Evolutionary conservation across 2,797 vertebrate genomes (phyloP), one percentile per base, ranked within the genome.

Genomic region (Picus viridis): DNA sequence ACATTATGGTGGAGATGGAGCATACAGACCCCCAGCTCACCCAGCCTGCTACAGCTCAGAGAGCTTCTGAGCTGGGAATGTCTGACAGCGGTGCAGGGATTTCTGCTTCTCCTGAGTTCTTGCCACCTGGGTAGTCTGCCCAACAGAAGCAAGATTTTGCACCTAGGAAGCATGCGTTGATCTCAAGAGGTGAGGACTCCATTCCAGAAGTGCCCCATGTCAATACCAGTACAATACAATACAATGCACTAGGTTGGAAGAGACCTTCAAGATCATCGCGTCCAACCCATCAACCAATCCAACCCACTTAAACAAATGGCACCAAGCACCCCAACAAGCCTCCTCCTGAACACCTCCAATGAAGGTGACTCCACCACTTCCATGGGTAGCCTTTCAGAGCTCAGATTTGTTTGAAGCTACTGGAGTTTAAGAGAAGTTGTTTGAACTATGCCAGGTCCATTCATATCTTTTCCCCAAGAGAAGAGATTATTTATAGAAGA

Each of bases 111-210:
- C 63, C 49, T 17, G 45, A 77, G 53, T 41, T 53, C 22, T 32
- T 1, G 1, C 9, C 0, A 4, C 77, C 68, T 54, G n/a, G 24
- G 54, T 68, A 56, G n/a, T 20, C 79, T 3, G 0, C 45, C 36
- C 1, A 0, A 56, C 49, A 82, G 51, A 49, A 79, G 43, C 3
- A 49, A 20, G n/a, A 83, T 63, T 88, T 86, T 67, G 54, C 1
- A 0, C 26, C 78, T 59, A 53, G 27, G 59, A 69, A 69, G 58
- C 16, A 75, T 0, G 0, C 47, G 56, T 7, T 75, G 36, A 78
- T 10, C 51, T 92, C 79, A 69, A 69, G 30, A 76, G 30, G 27
- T 62, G 69, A 26, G n/a, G 68, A 56, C 17, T 89, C 57, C 43
- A 36, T 36, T 78, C 36, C 59, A 91, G 69, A 88, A 78, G 53